phyloP scores from a whole-genome alignment of 1,140 invertebrate genomes.

The Drosophila takahashii region DNA sequence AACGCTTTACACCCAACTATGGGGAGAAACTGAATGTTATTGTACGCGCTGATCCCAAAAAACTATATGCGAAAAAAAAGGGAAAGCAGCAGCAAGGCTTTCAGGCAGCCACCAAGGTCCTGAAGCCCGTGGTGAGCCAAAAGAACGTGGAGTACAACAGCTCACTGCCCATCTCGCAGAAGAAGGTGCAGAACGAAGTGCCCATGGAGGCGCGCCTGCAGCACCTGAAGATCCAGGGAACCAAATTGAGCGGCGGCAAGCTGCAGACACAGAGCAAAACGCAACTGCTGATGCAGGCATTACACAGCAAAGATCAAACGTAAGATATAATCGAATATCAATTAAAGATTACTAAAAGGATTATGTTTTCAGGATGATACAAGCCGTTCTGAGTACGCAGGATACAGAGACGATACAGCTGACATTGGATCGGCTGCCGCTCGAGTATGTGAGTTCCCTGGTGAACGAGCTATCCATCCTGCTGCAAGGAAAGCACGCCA shows the following conservation, averaged over 20 bases:
- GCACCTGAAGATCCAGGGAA: conserved; percentile 87
- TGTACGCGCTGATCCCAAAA: conserved; percentile 85
- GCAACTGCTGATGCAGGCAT: conserved; percentile 90
- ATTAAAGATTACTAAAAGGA: neutral
- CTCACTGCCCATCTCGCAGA: conserved; percentile 84
- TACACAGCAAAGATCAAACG: conserved; percentile 91
- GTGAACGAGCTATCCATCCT: conserved; percentile 87
- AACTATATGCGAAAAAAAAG: conserved; percentile 78
- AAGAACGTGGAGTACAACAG: conserved; percentile 76
- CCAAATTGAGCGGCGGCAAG: conserved; percentile 81
- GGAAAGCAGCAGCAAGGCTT: conserved; percentile 73
- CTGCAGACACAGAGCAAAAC: conserved; percentile 88
- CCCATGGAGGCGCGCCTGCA: conserved; percentile 91
- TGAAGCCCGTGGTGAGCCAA: conserved; percentile 84
- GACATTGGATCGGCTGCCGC: conserved; percentile 87
- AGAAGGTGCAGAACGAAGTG: conserved; percentile 87
- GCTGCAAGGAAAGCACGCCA: conserved; percentile 87
- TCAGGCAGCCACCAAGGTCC: conserved; percentile 85
- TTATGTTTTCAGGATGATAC: conserved; percentile 84
- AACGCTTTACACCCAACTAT: conserved; percentile 87
- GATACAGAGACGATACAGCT: conserved; percentile 87
- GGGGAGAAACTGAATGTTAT: conserved; percentile 87
- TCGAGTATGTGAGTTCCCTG: conserved; percentile 87
- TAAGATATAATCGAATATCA: conserved; percentile 57
- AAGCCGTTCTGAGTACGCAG: conserved; percentile 86